phyloP scores from a whole-genome alignment of 2,888 invertebrate genomes.

The Invenusta paracnida region DNA sequence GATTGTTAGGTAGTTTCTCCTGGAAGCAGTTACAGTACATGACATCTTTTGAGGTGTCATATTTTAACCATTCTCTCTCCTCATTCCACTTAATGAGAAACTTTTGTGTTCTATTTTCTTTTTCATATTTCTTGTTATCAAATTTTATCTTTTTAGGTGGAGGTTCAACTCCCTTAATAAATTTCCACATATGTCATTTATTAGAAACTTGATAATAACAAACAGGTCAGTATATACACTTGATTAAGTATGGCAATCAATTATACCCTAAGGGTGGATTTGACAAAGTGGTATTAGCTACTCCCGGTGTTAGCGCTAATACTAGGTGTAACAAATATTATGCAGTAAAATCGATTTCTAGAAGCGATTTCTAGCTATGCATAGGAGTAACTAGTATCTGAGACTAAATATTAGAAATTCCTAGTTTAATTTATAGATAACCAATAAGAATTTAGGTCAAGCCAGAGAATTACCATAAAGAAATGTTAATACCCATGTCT shows the following conservation, averaged over 20 bases:
- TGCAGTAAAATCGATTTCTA: not conserved
- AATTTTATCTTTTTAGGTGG: not conserved
- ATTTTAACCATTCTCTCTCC: not conserved
- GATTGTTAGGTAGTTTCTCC: not conserved
- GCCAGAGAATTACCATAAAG: not conserved
- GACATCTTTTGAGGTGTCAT: not conserved
- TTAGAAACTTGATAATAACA: no score
- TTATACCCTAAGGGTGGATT: not conserved
- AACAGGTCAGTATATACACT: no score
- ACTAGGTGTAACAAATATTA: not conserved
- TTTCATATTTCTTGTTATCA: not conserved
- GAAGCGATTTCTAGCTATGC: not conserved
- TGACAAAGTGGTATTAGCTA: not conserved
- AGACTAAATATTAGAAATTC: not conserved
- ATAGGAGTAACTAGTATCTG: not conserved
- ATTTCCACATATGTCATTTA: not conserved
- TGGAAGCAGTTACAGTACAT: not conserved
- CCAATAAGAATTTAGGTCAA: not conserved
- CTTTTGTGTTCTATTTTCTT: not conserved
- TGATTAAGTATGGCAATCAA: no score
- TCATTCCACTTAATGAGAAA: not conserved
- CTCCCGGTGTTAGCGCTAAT: not conserved
- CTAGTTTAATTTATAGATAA: not conserved
- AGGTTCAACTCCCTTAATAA: not conserved
- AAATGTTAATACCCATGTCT: no score